phyloP scores from a whole-genome alignment of 2,113 vertebrate genomes.

The Nerophis lumbriciformis region DNA sequence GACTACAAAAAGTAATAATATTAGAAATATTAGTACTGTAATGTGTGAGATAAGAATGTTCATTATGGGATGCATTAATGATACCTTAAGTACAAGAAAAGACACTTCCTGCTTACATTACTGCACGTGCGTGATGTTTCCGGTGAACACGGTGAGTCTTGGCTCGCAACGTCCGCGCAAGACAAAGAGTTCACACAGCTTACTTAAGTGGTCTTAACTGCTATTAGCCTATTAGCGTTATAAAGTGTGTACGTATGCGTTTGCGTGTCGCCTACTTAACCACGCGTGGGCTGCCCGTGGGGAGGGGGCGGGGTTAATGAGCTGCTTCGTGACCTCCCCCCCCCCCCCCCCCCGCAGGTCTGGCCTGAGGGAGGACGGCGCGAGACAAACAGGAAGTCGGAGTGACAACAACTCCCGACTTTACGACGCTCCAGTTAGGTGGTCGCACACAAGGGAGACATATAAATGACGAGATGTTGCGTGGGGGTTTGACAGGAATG shows the following conservation, averaged over 20 bases:
- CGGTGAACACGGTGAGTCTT: too few species aligned
- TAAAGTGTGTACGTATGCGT: slow-evolving; percentile 45
- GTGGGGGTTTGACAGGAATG: too few species aligned
- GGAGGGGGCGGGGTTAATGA: slow-evolving; percentile 68
- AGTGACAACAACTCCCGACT: slow-evolving; percentile 50
- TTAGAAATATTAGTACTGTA: too few species aligned
- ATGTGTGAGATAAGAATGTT: too few species aligned
- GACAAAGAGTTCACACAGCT: slow-evolving; percentile 37
- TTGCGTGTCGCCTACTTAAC: slow-evolving; percentile 15
- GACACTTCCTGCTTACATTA: too few species aligned
- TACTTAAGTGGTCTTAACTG: slow-evolving; percentile 61
- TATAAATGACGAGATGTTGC: background rate
- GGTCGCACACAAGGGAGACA: background rate
- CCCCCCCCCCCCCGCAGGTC: slow-evolving; percentile 40
- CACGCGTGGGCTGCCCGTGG: slow-evolving; percentile 54
- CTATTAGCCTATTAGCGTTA: slow-evolving; percentile 60
- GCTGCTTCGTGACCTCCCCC: slow-evolving; percentile 66
- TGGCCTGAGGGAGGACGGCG: slow-evolving; percentile 51
- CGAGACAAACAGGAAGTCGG: slow-evolving; percentile 65
- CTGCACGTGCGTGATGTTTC: too few species aligned
- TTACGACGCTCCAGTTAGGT: background rate
- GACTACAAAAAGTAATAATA: too few species aligned
- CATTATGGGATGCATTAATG: too few species aligned
- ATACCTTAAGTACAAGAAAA: too few species aligned
- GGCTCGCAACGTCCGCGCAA: slow-evolving; percentile 5